Evolutionary conservation across 2,888 invertebrate species (phyloP).

Genomic region (Lasius fuliginosus): DNA sequence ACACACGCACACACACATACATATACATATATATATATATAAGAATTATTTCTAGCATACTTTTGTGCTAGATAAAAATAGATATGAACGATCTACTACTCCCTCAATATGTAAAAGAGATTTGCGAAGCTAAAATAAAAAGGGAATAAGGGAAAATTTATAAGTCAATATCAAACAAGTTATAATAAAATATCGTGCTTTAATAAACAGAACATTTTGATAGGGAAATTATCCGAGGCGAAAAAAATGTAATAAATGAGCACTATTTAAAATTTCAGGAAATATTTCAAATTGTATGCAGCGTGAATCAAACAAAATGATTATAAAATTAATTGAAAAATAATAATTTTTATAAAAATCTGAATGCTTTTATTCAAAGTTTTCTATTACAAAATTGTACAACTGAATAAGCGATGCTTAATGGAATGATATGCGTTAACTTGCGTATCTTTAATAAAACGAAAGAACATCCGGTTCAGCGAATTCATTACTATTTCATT

Average conservation of each 20-base stretch:
- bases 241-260: not conserved
- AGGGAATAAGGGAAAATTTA: not conserved
- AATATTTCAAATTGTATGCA: not conserved
- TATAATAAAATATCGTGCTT: slow-evolving; percentile 9
- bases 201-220: not conserved
- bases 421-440: not conserved
- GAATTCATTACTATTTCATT: not conserved
- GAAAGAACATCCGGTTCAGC: not conserved
- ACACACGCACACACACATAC: too few relatives aligned
- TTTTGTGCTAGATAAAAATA: slow-evolving; percentile 18
- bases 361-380: not conserved
- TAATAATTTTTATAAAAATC: not conserved
- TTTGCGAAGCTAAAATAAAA: slow-evolving; percentile 8
- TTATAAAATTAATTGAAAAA: not conserved
- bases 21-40: not conserved
- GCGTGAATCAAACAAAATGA: not conserved
- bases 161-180: not conserved
- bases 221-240: too few relatives aligned
- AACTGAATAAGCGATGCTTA: not conserved
- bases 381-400: not conserved
- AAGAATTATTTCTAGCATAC: slow-evolving; percentile 26
- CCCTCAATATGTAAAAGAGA: slow-evolving; percentile 1
- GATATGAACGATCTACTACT: not conserved
- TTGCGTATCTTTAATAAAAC: not conserved
- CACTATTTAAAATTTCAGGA: not conserved